These are phyloP conservation scores for Dryocosmus kuriphilus DNA, from an alignment of 2,888 invertebrate genomes.

Conservation along the genomic window DNA sequence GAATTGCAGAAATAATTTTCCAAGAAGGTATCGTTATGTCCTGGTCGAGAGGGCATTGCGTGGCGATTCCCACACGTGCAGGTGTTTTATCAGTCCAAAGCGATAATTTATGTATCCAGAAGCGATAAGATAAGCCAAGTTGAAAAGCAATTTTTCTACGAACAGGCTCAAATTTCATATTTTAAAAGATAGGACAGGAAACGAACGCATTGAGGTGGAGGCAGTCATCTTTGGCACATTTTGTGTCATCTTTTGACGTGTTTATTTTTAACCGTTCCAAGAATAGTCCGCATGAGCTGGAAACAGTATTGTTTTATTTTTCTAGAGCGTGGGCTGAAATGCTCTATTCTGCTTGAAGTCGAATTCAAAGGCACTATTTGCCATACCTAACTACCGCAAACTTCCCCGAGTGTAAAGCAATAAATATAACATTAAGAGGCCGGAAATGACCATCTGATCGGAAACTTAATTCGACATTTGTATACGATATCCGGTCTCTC, in stretches of 20 bases:
- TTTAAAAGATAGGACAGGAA: background rate
- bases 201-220: background rate
- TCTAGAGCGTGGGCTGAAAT: background rate
- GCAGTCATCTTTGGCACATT: background rate
- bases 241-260: constrained; percentile 2
- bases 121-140: background rate
- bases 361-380: too few relatives aligned
- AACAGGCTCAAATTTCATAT: background rate
- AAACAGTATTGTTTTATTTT: background rate
- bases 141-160: background rate
- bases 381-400: too few relatives aligned
- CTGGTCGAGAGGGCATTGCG: background rate
- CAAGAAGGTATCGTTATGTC: constrained; percentile 41
- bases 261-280: background rate
- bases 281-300: background rate
- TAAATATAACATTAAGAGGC: background rate
- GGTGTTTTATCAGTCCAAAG: constrained; percentile 2
- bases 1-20: background rate
- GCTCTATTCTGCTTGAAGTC: too few relatives aligned
- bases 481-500: constrained; percentile 69
- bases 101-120: constrained; percentile 2
- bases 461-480: constrained; percentile 69
- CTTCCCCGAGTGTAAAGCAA: too few relatives aligned
- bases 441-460: constrained; percentile 20
- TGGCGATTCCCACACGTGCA: background rate